Evolutionary conservation across 1,140 invertebrate species (phyloP).

Genomic region (Musca domestica): DNA sequence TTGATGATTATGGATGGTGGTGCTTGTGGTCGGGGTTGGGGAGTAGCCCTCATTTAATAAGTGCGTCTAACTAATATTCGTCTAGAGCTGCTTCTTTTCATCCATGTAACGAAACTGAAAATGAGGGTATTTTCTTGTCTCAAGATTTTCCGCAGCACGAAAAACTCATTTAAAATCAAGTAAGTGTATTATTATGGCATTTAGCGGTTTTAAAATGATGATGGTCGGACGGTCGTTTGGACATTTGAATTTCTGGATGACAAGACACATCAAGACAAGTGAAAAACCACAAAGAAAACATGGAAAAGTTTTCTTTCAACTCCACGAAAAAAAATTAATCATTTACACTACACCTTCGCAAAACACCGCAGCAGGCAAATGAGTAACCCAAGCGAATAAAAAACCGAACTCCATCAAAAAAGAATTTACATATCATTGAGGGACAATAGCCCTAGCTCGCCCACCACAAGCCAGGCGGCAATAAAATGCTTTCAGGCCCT

Average conservation of each 20-base stretch:
- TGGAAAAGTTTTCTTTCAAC: background rate
- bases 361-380: background rate
- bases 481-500: background rate
- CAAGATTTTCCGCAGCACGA: conserved; percentile 16
- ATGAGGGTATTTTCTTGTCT: background rate
- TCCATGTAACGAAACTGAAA: too few relatives aligned
- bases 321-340: conserved; percentile 8
- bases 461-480: too few relatives aligned
- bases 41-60: conserved; percentile 11
- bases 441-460: too few relatives aligned
- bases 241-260: too few relatives aligned
- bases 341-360: conserved; percentile 14
- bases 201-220: conserved; percentile 23
- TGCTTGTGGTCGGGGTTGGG: too few relatives aligned
- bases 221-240: background rate
- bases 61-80: conserved; percentile 5
- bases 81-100: too few relatives aligned
- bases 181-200: conserved; percentile 24
- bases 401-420: too few relatives aligned
- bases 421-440: too few relatives aligned
- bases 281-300: background rate
- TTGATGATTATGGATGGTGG: too few relatives aligned
- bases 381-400: too few relatives aligned
- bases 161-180: background rate
- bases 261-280: too few relatives aligned